Evolutionary conservation across 2,888 invertebrate species (phyloP).

Genomic region (Dyspetes luteomarginatus): DNA sequence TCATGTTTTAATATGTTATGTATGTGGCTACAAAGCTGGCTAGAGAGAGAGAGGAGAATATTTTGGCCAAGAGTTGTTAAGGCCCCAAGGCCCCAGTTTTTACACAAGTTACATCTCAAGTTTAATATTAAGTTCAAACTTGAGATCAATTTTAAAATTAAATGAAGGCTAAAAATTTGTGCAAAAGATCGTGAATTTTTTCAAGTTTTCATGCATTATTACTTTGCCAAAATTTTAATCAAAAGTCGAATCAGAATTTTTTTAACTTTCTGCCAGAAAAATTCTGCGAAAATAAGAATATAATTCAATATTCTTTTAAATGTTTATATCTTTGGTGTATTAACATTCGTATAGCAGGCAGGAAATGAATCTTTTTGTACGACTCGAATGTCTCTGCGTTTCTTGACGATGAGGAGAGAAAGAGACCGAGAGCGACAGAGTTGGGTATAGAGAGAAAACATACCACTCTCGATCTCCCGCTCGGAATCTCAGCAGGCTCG

Average conservation of each 20-base stretch:
- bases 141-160: too few relatives aligned
- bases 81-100: too few relatives aligned
- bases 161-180: too few relatives aligned
- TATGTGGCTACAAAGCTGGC: slow-evolving; percentile 10
- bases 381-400: too few relatives aligned
- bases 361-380: slow-evolving; percentile 47
- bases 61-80: too few relatives aligned
- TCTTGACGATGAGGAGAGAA: slow-evolving; percentile 54
- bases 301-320: slow-evolving; percentile 32
- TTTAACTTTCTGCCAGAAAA: not conserved
- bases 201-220: too few relatives aligned
- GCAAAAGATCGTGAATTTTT: too few relatives aligned
- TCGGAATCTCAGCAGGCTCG: slow-evolving; percentile 71
- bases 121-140: too few relatives aligned
- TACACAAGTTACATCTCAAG: too few relatives aligned
- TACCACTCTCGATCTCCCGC: slow-evolving; percentile 67
- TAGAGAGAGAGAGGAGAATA: not conserved
- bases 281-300: too few relatives aligned
- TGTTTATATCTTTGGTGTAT: slow-evolving; percentile 31
- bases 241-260: not conserved
- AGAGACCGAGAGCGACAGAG: slow-evolving; percentile 55
- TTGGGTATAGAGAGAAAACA: slow-evolving; percentile 65
- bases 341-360: slow-evolving; percentile 18
- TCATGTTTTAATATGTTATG: slow-evolving; percentile 56
- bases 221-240: too few relatives aligned